Evolutionary conservation across 2,888 invertebrate species (phyloP).

Genomic region (Colostygia pectinataria): DNA sequence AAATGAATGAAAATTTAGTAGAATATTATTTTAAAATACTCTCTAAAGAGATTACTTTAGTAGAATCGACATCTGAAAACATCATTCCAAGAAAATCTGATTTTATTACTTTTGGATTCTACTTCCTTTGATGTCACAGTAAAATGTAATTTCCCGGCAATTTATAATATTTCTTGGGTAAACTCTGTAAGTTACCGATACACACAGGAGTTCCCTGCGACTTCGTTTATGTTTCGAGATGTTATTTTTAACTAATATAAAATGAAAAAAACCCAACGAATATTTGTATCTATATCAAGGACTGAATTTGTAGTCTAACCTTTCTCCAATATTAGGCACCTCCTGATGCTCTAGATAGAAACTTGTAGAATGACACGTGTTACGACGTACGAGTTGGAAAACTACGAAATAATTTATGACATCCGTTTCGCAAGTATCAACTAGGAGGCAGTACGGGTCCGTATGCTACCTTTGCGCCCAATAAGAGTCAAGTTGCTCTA

Average conservation of each 20-base stretch:
- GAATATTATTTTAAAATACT: not conserved
- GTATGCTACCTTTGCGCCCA: not conserved
- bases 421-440: not conserved
- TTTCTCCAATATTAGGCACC: not conserved
- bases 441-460: not conserved
- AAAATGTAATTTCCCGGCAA: conserved; percentile 36
- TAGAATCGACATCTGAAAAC: too few relatives aligned
- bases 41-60: too few relatives aligned
- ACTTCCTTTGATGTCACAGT: conserved; percentile 35
- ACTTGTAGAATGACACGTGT: conserved; percentile 1
- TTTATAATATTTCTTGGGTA: conserved; percentile 35
- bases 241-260: too few relatives aligned
- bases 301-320: not conserved
- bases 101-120: conserved; percentile 22
- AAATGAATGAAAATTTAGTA: too few relatives aligned
- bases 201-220: too few relatives aligned
- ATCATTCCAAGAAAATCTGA: conserved; percentile 17
- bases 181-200: conserved; percentile 27
- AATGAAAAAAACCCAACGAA: too few relatives aligned
- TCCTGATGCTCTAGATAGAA: not conserved
- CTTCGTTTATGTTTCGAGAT: too few relatives aligned
- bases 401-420: conserved; percentile 3
- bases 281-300: not conserved
- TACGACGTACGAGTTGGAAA: conserved; percentile 9
- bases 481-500: not conserved